Evolutionary conservation across 2,113 vertebrate genomes (phyloP), one percentile per base, ranked within the genome.

Genomic region (Archilochus colubris): DNA sequence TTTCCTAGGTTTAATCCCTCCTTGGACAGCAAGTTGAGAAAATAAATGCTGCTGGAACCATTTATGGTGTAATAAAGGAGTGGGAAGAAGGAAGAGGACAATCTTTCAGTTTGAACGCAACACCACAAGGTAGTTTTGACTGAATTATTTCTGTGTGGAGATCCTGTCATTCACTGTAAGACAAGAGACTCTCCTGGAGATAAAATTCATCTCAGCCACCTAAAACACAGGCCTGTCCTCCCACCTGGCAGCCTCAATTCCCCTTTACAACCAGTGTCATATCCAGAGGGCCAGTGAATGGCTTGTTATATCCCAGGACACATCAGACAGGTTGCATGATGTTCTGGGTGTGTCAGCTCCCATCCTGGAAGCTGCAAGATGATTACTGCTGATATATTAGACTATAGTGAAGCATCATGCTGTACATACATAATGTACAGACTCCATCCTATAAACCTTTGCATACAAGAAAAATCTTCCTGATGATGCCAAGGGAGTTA

Each of bases 11-110:
- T 68, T 73, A 82, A 44, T 57, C 25, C 20, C 7, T 6, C 24
- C 53, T 5, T 0, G 1, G 17, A 78, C 33, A 77, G 5, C 28
- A 86, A 84, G 44, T 1, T 53, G 25, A 55, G 55, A 44, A 89
- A n/a, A 83, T 3, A 68, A 85, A 73, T 21, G 15, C 30, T 88
- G 4, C 21, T 55, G 31, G 14, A 83, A 81, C 6, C 5, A 4
- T 77, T 44, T 11, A 10, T 18, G 14, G 6, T 0, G 0, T 24
- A n/a, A 67, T 31, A 31, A 67, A 10, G 23, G 20, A 86, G 4
- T 30, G 43, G 15, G 5, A 67, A 88, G 17, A 10, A 73, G 22
- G 12, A 91, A 51, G 20, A 73, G 13, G 12, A 77, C 40, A 88
- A 46, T 6, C 8, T 85, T 76, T 38, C 70, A 33, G 7, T 33